Base-by-base conservation (phyloP, 2,888 invertebrate genomes). In the Ennomos quercinarius region DNA sequence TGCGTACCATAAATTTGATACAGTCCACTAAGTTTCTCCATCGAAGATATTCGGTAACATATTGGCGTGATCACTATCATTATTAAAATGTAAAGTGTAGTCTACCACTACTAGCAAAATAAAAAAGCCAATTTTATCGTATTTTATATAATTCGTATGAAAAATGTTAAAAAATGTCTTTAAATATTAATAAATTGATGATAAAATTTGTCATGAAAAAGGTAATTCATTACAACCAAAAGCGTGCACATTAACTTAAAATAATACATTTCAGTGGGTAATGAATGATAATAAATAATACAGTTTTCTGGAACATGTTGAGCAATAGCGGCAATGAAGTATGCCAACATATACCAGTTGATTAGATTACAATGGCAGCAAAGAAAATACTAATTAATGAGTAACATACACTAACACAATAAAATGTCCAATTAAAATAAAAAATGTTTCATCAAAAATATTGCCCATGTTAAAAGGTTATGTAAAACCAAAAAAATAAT, bases 91-190 rank as follows among this genome's bases (percentile, higher is more conserved):
- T 17, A 4, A 17, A 17, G 4, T 17, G 17, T 17, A 17, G 1
- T 27, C 27, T 27, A 27, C 27, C 5, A 6, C 27, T 27, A 27
- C 27, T 3, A 41, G 55, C 63, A 55, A 67, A 67, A 72, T 73
- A 72, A 73, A 77, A 76, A 71, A 72, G 70, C 60, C 71, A 63
- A 65, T 68, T 68, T 80, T 83, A 71, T 82, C 80, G 78, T 80
- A 84, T 87, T 87, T 87, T 86, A 87, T 89, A 90, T 90, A 89
- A 88, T 89, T 87, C 81, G 80, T 89, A 86, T 86, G 89, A 90
- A 89, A 83, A 89, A 87, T 79, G 81, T 85, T 82, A 80, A 86
- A 86, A 86, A 88, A 89, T 89, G 89, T 89, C 89, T 89, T 90
- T 88, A 87, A 86, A 80, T 69, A 77, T 74, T 72, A 80, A 83